phyloP scores from a whole-genome alignment of 2,888 invertebrate genomes.

The Cheilosia vulpina region DNA sequence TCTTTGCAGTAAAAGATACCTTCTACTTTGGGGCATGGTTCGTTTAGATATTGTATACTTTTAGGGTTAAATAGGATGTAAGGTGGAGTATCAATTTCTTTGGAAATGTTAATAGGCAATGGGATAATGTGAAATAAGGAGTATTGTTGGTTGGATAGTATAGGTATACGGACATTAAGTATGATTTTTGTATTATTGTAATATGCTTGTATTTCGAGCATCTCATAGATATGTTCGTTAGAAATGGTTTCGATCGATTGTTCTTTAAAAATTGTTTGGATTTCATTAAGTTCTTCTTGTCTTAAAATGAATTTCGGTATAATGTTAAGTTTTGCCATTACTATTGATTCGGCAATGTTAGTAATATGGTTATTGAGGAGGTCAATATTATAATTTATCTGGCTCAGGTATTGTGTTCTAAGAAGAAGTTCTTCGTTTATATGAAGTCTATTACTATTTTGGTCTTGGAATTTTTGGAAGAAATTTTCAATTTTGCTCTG shows the following conservation, averaged over 20 bases:
- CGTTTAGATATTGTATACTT: neutral
- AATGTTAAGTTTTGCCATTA: neutral
- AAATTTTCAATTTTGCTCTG: no score
- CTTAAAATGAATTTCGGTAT: neutral
- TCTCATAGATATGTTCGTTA: no score
- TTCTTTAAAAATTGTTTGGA: neutral
- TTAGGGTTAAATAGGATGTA: neutral
- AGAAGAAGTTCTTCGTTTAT: slow-evolving; percentile 15
- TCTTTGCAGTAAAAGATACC: no score
- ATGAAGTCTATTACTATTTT: no score
- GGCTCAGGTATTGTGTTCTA: slow-evolving; percentile 18
- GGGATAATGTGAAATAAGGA: no score
- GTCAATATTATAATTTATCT: slow-evolving; percentile 19
- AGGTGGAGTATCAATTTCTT: neutral
- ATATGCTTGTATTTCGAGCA: neutral
- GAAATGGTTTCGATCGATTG: neutral
- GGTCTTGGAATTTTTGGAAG: no score
- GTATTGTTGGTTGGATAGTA: no score
- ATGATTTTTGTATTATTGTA: no score
- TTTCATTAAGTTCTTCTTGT: neutral
- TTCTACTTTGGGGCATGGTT: no score
- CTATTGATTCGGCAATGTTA: neutral
- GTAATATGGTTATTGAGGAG: slow-evolving; percentile 15
- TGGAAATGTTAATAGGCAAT: neutral
- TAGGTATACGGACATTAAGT: no score